phyloP scores from a whole-genome alignment of 2,888 invertebrate species.

The Serrognathus titanus region DNA sequence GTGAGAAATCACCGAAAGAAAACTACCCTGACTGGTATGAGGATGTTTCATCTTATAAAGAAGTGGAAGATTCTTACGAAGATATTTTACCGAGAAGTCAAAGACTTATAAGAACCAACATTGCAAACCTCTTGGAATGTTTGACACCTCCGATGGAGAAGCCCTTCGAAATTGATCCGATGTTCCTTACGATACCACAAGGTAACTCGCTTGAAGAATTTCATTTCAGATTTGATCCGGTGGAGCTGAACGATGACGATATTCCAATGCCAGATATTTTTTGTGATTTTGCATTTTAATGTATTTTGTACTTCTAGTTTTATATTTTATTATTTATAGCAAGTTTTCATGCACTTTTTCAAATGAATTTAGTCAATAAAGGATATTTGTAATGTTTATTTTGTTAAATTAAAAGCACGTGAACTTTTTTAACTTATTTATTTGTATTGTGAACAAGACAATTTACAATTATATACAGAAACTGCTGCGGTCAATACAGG shows the following conservation, averaged over 20 bases:
- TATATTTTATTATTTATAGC: too few relatives aligned
- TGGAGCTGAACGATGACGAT: too few relatives aligned
- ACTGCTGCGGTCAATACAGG: too few relatives aligned
- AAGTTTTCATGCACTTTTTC: too few relatives aligned
- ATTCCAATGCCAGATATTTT: too few relatives aligned
- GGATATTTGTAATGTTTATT: too few relatives aligned
- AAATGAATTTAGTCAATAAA: too few relatives aligned
- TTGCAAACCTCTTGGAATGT: slow-evolving; percentile 5
- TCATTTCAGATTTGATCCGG: too few relatives aligned
- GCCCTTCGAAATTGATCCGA: slow-evolving; percentile 3
- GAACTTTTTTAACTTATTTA: too few relatives aligned
- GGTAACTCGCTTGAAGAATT: not conserved
- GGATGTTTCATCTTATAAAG: slow-evolving; percentile 27
- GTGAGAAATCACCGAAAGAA: slow-evolving; percentile 9
- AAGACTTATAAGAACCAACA: slow-evolving; percentile 1
- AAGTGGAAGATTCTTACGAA: slow-evolving; percentile 22
- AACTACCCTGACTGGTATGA: slow-evolving; percentile 18
- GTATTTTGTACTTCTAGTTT: not conserved
- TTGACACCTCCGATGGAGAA: slow-evolving; percentile 14
- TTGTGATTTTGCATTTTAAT: slow-evolving; percentile 1
- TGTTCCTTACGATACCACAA: slow-evolving; percentile 1
- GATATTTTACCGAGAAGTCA: slow-evolving; percentile 12
- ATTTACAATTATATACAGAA: too few relatives aligned
- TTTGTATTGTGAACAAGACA: too few relatives aligned
- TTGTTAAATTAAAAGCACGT: too few relatives aligned